Percentiles rank a stretch among this genome's conserved stretches.
These are phyloP conservation scores for Lichenostomus cassidix DNA, from an alignment of 2,113 vertebrate species.

Conservation along the genomic window DNA sequence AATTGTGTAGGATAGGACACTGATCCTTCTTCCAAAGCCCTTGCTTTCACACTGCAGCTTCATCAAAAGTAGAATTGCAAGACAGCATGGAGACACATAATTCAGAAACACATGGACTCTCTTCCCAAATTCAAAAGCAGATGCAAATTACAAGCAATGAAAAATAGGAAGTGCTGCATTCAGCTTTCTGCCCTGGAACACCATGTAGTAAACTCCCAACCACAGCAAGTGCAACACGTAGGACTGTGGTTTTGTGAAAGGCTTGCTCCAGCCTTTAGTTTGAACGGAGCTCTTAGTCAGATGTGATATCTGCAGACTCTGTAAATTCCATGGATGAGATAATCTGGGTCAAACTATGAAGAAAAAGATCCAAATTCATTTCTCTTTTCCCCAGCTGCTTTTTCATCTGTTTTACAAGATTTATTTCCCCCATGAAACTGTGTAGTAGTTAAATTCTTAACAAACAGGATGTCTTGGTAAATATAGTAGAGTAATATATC, in stretches of 20 bases:
- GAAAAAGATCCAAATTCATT: neutral
- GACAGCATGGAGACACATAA: neutral
- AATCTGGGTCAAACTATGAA: neutral
- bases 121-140: neutral
- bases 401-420: neutral
- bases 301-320: neutral
- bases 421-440: neutral
- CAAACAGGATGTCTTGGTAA: neutral
- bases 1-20: neutral
- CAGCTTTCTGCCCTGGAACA: conserved; percentile 40
- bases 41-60: neutral
- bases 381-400: neutral
- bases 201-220: neutral
- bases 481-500: neutral
- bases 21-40: neutral
- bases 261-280: neutral
- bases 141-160: neutral
- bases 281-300: neutral
- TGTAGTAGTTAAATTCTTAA: neutral
- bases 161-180: conserved; percentile 16
- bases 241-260: neutral
- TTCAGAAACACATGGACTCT: neutral
- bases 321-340: neutral
- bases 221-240: neutral
- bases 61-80: neutral